Base-by-base conservation (phyloP, 2,888 invertebrate species). In the Camptogramma bilineatum region DNA sequence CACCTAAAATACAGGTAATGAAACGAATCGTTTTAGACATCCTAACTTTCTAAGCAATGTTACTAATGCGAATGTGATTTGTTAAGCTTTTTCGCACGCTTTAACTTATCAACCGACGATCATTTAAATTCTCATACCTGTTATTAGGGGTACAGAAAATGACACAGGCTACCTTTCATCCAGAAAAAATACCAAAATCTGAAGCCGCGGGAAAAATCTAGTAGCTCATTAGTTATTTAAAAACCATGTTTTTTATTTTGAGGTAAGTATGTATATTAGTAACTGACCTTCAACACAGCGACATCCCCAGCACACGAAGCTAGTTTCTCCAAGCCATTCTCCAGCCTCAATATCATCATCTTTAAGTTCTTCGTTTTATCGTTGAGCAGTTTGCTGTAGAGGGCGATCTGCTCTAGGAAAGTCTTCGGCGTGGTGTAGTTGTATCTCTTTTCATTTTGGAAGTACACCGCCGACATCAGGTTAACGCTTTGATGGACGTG, bases 401-500 rank as follows among this genome's bases (percentile, higher is more conserved):
- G 91, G 10, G 96, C 95, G 64, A 99, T 98, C 82, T 98, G 97
- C 83, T 99, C 99, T 52, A 99, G 90, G 90, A 98, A 99, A 0
- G 98, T 97, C 91, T 99, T 99, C 0, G 99, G 99, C 0, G 99
- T 99, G 0, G 99, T 99, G 86, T 99, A 99, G 86, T 99, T 99
- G 88, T 98, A 98, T 4, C 98, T 94, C 46, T 95, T 95, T 76
- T 99, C 98, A 81, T 98, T 98, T 72, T 94, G 92, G 69, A 97
- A 93, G 86, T 98, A 99, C 4, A 94, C 84, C 2, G 95, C 93
- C 0, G 98, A 98, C 93, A 97, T 96, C 50, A 96, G 95, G 81
- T 98, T 98, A 0, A 98, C 98, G 24, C 96, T 96, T 63, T 95
- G 95, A 82, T 99, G 99, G 0, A 97, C 98, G 80, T 95, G 96